Evolutionary conservation across 2,113 vertebrate genomes (phyloP).

Genomic region (Vicugna pacos): DNA sequence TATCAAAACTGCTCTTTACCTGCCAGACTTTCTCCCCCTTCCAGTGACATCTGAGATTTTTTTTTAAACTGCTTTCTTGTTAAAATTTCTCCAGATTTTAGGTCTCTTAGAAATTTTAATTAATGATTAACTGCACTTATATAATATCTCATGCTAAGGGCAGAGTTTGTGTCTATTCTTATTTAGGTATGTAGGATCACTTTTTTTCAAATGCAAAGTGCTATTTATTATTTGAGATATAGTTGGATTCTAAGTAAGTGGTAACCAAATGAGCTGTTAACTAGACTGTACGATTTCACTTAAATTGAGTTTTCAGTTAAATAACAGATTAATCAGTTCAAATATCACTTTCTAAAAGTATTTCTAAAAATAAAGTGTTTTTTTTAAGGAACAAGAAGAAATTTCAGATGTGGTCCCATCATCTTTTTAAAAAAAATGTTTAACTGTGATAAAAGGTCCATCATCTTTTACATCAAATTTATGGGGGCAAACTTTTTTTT

Average conservation of each 20-base stretch:
- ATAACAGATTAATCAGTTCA: slow-evolving; percentile 29
- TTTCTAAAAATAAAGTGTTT: slow-evolving; percentile 41
- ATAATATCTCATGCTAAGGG: not conserved
- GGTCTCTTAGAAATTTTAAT: slow-evolving; percentile 31
- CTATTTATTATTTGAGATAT: not conserved
- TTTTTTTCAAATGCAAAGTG: slow-evolving; percentile 58
- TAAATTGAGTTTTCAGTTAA: slow-evolving; percentile 38
- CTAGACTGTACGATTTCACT: slow-evolving; percentile 40
- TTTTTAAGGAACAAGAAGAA: slow-evolving; percentile 51
- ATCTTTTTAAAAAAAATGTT: not conserved
- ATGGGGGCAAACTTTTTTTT: not conserved
- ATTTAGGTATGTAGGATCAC: not conserved
- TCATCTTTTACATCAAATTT: slow-evolving; percentile 32
- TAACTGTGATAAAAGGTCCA: not conserved
- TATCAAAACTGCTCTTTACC: slow-evolving; percentile 2
- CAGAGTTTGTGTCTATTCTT: not conserved
- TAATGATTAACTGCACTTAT: slow-evolving; percentile 48
- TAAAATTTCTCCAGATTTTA: slow-evolving; percentile 49
- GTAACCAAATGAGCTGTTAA: slow-evolving; percentile 47
- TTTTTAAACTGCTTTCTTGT: slow-evolving; percentile 31
- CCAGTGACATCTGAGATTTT: not conserved
- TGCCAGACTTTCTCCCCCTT: not conserved
- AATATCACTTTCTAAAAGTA: slow-evolving; percentile 45
- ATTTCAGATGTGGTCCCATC: slow-evolving; percentile 20
- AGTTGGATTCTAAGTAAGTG: slow-evolving; percentile 34